Evolutionary conservation across 1,140 invertebrate genomes (phyloP).

Genomic region (Subanguina moxae): DNA sequence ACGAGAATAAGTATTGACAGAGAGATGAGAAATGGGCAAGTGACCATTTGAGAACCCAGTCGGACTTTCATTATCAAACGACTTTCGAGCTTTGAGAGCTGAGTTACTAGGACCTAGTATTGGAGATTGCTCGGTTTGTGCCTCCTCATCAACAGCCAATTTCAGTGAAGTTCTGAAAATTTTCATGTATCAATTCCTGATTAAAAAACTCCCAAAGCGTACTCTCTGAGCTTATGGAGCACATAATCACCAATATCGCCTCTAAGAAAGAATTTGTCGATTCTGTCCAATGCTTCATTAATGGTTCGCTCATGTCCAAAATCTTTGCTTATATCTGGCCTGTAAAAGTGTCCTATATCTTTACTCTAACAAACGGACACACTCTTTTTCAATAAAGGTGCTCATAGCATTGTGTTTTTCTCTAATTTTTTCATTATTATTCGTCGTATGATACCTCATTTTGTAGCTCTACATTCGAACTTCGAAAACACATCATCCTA

Average conservation of each 20-base stretch:
- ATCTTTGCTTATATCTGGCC: conserved; percentile 22
- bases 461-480: no score
- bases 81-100: neutral
- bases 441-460: no score
- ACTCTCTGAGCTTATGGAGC: conserved; percentile 6
- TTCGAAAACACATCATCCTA: no score
- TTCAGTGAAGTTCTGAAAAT: neutral
- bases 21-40: neutral
- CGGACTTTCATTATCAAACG: neutral
- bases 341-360: no score
- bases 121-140: neutral
- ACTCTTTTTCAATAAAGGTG: no score
- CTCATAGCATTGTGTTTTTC: no score
- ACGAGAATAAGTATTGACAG: neutral
- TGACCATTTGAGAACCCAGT: neutral
- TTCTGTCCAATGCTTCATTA: conserved; percentile 19
- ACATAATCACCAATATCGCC: conserved; percentile 20
- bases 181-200: neutral
- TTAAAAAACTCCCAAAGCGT: neutral
- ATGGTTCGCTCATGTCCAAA: conserved; percentile 17
- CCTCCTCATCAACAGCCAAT: neutral
- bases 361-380: no score
- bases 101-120: neutral
- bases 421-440: no score
- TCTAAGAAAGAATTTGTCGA: conserved; percentile 26